Conservation (phyloP, 2,113 vertebrate species). For the Accipiter cooperii region DNA sequence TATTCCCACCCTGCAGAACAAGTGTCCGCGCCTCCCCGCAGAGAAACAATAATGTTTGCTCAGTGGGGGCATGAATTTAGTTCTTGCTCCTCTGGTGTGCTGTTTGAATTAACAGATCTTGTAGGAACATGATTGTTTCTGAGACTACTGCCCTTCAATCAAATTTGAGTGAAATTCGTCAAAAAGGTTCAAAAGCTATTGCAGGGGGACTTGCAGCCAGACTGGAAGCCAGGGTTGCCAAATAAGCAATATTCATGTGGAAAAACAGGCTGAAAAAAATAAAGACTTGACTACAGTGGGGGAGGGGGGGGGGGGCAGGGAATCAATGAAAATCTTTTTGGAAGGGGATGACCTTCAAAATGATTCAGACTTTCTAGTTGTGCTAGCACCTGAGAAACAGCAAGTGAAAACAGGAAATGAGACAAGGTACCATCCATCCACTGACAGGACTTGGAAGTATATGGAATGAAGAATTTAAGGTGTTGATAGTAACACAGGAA, state of each 20-base stretch:
- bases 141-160: not conserved
- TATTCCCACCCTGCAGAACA: too few species aligned
- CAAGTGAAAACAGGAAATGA: not conserved
- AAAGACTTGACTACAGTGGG: not conserved
- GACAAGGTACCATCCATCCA: not conserved
- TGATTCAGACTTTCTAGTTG: not conserved
- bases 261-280: not conserved
- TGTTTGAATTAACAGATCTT: not conserved
- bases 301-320: accelerated
- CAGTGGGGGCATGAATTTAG: not conserved
- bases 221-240: not conserved
- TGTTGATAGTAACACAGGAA: not conserved
- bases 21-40: too few species aligned
- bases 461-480: not conserved
- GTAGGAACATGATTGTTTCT: not conserved
- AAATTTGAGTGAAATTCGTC: not conserved
- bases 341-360: not conserved
- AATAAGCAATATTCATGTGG: not conserved
- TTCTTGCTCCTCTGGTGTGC: not conserved
- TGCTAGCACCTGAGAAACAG: not conserved
- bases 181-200: not conserved
- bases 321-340: not conserved
- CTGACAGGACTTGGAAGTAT: not conserved
- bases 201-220: not conserved
- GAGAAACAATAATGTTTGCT: slow-evolving; percentile 24